Base-by-base conservation (phyloP, 2,797 vertebrate genomes). In the Nannoperca australis region DNA sequence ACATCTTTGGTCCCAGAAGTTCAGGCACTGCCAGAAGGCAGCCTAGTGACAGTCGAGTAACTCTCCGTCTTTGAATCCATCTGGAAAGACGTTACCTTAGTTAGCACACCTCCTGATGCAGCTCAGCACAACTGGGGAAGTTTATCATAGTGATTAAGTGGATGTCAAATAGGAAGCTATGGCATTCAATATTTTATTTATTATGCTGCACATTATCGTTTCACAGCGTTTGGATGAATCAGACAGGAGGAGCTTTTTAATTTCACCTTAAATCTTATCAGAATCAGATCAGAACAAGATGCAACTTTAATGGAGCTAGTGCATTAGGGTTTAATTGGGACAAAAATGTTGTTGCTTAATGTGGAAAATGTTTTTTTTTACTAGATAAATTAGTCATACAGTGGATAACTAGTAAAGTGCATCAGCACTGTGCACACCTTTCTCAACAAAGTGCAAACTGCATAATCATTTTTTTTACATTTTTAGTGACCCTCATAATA, bases 181-280 rank as follows among this genome's bases (percentile, higher is more conserved):
- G 69, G 80, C 73, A 81, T 90, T 92, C 70, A 84, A 93, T 94
- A 88, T 93, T 93, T 94, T 84, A 94, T 94, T 87, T 73, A 85
- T 87, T 68, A 81, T 36, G 30, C 76, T 76, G 85, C 87, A 84
- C 87, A 89, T 92, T 87, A 90, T 79, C 71, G 68, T 90, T 85
- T 87, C 60, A 67, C 82, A 66, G 65, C 49, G 65, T 73, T 84
- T 70, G 84, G 77, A 88, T 91, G 86, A 89, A 92, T 86, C 81
- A 89, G 92, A 90, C 86, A 79, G 80, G 90, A 74, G 84, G 91
- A 89, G 88, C 91, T 90, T 94, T 93, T 93, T 89, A 84, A 91
- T 89, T 91, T 91, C 87, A 89, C 81, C 86, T 91, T 85, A 84
- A 79, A 89, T 92, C 83, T 87, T 77, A 82, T 92, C 89, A 88